These are phyloP conservation scores for Oreochromis tanganicae DNA, from an alignment of 2,113 vertebrate species.

Conservation along the genomic window DNA sequence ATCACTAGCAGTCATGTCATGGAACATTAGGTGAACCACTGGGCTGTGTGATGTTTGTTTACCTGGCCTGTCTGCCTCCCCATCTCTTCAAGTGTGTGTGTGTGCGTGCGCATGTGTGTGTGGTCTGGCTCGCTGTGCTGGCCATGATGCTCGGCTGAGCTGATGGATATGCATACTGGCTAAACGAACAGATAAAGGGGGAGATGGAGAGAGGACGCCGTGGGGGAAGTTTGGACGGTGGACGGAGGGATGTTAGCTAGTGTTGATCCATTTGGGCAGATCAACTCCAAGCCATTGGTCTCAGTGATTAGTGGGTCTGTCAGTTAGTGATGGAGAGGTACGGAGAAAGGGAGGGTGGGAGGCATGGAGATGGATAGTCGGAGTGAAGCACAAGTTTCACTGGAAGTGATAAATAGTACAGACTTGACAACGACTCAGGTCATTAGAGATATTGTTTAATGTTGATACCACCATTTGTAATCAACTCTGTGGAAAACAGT, in stretches of 20 bases:
- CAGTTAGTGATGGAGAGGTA: constrained; percentile 47
- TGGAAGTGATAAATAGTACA: constrained; percentile 5
- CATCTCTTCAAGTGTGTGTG: constrained; percentile 19
- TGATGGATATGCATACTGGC: constrained; percentile 71
- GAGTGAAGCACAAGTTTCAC: background rate
- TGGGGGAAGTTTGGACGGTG: constrained; percentile 7
- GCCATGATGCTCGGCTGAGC: constrained; percentile 59
- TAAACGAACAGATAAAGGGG: constrained; percentile 56
- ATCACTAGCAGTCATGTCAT: constrained; percentile 45
- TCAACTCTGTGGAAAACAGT: background rate
- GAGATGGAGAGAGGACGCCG: constrained; percentile 20
- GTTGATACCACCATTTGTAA: background rate
- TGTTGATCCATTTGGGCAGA: constrained; percentile 65
- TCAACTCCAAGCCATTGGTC: constrained; percentile 67
- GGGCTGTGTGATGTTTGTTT: constrained; percentile 73
- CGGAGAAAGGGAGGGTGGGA: background rate
- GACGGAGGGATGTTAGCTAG: constrained; percentile 33
- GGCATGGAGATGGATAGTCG: background rate
- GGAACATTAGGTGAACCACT: constrained; percentile 64
- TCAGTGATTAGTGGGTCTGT: constrained; percentile 67
- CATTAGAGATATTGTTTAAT: constrained; percentile 2
- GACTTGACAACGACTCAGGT: background rate
- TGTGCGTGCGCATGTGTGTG: background rate
- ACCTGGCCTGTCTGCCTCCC: constrained; percentile 59
- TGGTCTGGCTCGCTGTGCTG: constrained; percentile 58